Conservation (phyloP, 2,113 vertebrate genomes). For the Semicossyphus pulcher region DNA sequence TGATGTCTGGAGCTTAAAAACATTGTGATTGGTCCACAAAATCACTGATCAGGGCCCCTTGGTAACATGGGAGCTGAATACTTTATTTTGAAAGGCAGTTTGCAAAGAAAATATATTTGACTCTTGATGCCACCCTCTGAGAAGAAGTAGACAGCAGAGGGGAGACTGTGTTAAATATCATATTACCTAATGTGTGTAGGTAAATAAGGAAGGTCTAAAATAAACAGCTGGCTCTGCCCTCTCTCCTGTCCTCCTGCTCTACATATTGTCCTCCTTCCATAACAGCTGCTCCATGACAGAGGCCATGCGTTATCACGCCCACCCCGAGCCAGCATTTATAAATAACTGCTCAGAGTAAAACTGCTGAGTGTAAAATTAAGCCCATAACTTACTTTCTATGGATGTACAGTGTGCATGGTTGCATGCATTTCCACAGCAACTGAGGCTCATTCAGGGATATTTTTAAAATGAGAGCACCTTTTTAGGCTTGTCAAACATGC, state of each 20-base stretch:
- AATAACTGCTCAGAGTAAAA: slow-evolving; percentile 61
- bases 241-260: slow-evolving; percentile 41
- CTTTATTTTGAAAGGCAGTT: background rate
- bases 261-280: background rate
- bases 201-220: no score
- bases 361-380: slow-evolving; percentile 45
- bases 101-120: background rate
- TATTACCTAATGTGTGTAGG: no score
- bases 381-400: slow-evolving; percentile 26
- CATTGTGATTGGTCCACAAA: background rate
- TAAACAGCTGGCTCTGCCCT: no score
- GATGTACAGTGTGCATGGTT: background rate
- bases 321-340: slow-evolving; percentile 50
- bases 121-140: background rate
- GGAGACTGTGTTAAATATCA: no score
- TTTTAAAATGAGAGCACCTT: background rate
- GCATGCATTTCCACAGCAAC: slow-evolving; percentile 19
- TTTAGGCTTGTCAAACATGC: background rate
- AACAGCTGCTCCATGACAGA: slow-evolving; percentile 52
- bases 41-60: background rate
- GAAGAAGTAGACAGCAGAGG: no score
- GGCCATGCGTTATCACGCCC: slow-evolving; percentile 40
- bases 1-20: background rate
- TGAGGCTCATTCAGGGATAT: background rate
- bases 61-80: background rate